These are phyloP conservation scores for Sisyra nigra DNA, from an alignment of 2,888 invertebrate species.

Conservation along the genomic window DNA sequence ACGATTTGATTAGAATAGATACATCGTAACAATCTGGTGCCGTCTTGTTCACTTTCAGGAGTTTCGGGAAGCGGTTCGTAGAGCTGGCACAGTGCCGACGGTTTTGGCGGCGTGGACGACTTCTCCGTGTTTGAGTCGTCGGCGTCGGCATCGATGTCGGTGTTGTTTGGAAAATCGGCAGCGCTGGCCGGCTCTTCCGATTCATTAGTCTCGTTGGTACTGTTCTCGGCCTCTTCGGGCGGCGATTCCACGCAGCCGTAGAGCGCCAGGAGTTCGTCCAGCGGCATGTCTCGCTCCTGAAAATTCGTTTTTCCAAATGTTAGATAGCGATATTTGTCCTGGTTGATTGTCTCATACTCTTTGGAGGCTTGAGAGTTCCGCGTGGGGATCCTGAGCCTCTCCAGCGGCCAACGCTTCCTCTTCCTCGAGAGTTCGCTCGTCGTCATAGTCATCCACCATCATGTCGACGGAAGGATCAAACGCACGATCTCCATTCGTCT, in stretches of 20 bases:
- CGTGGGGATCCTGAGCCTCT: conserved; percentile 67
- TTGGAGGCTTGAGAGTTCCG: conserved; percentile 77
- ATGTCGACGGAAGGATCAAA: conserved; percentile 92
- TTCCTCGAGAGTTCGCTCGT: conserved; percentile 91
- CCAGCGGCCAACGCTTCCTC: conserved; percentile 89
- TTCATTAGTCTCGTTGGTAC: conserved; percentile 9
- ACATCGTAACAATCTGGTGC: conserved; percentile 35
- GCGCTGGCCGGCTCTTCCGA: conserved; percentile 6
- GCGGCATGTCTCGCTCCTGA: conserved; percentile 88
- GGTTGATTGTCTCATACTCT: conserved; percentile 32
- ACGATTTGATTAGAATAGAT: conserved; percentile 9
- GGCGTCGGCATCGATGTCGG: conserved; percentile 15
- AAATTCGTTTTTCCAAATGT: not conserved
- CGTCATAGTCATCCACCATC: conserved; percentile 96
- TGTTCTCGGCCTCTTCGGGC: conserved; percentile 17
- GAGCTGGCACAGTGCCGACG: conserved; percentile 36
- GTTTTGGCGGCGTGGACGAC: conserved; percentile 13
- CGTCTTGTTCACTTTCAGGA: conserved; percentile 24
- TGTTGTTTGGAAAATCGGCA: conserved; percentile 11
- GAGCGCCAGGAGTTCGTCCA: conserved; percentile 80
- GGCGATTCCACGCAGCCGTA: conserved; percentile 47
- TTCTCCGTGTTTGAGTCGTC: conserved; percentile 9
- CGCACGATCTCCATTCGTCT: conserved; percentile 31
- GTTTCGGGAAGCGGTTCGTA: conserved; percentile 30
- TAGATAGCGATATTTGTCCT: not conserved